Percentiles rank a stretch among this genome's conserved stretches.
These are phyloP conservation scores for Procambarus clarkii DNA, from an alignment of 1,140 invertebrate species.

Conservation along the genomic window DNA sequence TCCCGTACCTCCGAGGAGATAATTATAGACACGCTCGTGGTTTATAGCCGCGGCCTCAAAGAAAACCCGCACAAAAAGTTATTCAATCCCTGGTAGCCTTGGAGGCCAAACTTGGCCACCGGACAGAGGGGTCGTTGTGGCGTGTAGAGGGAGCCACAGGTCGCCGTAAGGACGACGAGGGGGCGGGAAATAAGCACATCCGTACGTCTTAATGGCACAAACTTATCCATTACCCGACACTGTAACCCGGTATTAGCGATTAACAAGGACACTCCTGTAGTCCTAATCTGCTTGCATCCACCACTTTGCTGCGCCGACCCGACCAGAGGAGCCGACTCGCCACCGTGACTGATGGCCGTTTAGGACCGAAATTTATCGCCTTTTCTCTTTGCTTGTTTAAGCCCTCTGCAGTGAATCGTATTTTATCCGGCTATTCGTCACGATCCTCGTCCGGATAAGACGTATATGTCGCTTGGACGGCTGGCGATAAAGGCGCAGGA, in stretches of 20 bases:
- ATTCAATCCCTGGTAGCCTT: background rate
- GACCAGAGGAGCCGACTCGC: background rate
- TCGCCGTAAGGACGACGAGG: background rate
- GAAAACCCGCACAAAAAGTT: background rate
- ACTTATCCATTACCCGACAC: slow-evolving; percentile 3
- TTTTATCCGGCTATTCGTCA: background rate
- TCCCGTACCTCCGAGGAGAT: background rate
- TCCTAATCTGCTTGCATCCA: background rate
- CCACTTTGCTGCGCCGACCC: background rate
- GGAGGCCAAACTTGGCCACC: no score
- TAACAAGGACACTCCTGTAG: background rate
- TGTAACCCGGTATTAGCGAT: background rate
- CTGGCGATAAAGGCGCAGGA: background rate
- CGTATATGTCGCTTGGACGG: background rate
- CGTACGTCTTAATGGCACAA: background rate
- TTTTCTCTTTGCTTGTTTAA: background rate
- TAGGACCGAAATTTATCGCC: background rate
- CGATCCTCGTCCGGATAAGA: background rate
- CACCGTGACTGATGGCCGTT: background rate
- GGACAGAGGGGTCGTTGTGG: background rate
- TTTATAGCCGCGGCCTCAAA: background rate
- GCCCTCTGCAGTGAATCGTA: background rate
- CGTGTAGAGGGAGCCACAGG: background rate
- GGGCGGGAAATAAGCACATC: background rate
- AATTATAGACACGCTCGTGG: background rate